Evolutionary conservation across 30 jellyfish, hydroid and myxozoan genomes (phyloP).

Genomic region (Pelagia noctiluca): DNA sequence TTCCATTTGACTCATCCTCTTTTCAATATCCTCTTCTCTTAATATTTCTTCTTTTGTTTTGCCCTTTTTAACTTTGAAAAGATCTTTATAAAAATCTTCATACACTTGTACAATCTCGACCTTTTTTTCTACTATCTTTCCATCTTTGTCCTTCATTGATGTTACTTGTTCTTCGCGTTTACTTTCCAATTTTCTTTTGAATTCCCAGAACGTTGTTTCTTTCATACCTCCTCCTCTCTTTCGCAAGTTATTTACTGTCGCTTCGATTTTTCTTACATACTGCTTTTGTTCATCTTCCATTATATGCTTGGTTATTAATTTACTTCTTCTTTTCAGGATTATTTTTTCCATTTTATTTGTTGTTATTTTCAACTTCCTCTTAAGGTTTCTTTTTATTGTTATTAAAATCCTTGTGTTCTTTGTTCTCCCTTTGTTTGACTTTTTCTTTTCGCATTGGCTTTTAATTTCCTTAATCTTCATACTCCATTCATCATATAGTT

Average conservation of each 20-base stretch:
- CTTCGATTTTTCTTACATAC: conserved; percentile 5
- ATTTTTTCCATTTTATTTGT: background rate
- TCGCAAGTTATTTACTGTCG: conserved; percentile 21
- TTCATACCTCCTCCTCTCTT: conserved; percentile 59
- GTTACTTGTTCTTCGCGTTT: conserved; percentile 1
- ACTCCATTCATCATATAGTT: conserved; percentile 20
- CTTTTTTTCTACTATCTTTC: background rate
- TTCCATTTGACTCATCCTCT: conserved; percentile 7
- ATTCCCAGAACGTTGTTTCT: conserved; percentile 47
- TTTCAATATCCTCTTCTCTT: conserved; percentile 4
- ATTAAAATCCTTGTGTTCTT: conserved; percentile 11
- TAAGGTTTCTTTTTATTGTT: conserved; percentile 9
- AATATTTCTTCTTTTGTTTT: conserved; percentile 25
- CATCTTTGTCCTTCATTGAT: conserved; percentile 25
- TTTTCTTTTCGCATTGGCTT: conserved; percentile 20
- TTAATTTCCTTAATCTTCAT: background rate
- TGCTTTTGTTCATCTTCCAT: conserved; percentile 1
- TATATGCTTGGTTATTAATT: conserved; percentile 7
- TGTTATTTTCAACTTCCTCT: conserved; percentile 8
- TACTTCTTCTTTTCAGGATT: conserved; percentile 6
- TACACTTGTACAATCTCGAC: background rate
- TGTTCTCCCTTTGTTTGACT: background rate
- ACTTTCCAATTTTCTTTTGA: conserved; percentile 30
- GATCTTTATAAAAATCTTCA: conserved; percentile 12
- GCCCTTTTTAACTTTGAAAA: conserved; percentile 16